Conservation (phyloP, 2,797 vertebrate genomes). For the Clarias platycephalus region DNA sequence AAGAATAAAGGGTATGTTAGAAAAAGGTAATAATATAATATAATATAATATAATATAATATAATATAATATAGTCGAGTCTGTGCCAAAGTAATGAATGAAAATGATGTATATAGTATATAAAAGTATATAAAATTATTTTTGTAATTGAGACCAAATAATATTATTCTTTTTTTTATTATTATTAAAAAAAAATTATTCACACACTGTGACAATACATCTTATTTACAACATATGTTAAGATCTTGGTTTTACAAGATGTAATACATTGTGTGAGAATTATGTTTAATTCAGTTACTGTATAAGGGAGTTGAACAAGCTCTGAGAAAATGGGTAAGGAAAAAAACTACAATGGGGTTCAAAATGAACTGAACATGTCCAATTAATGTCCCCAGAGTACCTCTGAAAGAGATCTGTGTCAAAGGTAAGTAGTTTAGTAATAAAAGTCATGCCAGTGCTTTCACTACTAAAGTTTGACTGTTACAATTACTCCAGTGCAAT, state of each 20-base stretch:
- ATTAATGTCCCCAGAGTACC: neutral
- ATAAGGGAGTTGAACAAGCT: neutral
- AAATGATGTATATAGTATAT: neutral
- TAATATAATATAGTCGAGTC: neutral
- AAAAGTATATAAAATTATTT: no score
- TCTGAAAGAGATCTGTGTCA: conserved; percentile 18
- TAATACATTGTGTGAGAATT: neutral
- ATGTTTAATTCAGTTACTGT: neutral
- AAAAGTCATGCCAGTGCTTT: neutral
- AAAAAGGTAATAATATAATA: neutral
- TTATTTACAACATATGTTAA: neutral
- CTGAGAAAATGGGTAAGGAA: neutral
- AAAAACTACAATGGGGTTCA: neutral
- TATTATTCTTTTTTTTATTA: neutral
- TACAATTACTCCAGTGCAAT: neutral
- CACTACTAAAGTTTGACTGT: neutral
- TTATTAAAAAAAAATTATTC: neutral
- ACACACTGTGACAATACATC: neutral
- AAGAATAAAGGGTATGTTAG: neutral
- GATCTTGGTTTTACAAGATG: neutral
- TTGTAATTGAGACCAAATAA: neutral
- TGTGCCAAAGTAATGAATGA: neutral
- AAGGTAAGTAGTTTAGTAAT: conserved; percentile 15
- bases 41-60: neutral
- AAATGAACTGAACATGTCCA: neutral